Conservation (phyloP, 2,888 invertebrate species). For the Chrysodeixis includens region DNA sequence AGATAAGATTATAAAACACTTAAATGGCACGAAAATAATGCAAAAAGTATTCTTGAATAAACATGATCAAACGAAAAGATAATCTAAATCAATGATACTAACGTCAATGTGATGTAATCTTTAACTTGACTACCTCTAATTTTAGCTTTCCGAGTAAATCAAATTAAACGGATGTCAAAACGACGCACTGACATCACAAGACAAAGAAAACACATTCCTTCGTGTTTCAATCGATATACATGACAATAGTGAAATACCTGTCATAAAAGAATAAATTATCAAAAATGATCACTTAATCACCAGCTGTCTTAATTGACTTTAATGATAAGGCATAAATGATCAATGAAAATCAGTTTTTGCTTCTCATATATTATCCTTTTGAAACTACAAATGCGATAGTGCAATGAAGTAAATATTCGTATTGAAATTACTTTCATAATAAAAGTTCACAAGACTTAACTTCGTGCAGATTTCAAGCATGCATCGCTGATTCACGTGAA, state of each 20-base stretch:
- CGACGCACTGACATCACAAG: conserved; percentile 11
- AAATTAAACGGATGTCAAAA: conserved; percentile 21
- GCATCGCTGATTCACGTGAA: conserved; percentile 11
- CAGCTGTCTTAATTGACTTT: not conserved
- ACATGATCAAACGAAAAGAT: conserved; percentile 3
- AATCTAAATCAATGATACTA: not conserved
- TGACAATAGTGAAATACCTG: not conserved
- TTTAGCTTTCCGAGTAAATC: conserved; percentile 9
- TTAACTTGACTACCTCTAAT: not conserved
- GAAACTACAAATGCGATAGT: not conserved
- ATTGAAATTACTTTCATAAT: not conserved
- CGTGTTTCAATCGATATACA: not conserved
- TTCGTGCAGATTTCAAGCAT: conserved; percentile 4
- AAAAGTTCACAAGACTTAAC: conserved; percentile 1
- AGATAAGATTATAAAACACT: not conserved
- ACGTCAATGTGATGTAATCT: conserved; percentile 1
- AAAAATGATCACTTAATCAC: not conserved
- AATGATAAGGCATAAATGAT: not conserved
- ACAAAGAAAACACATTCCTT: conserved; percentile 14
- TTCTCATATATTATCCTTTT: not conserved
- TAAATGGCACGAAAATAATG: not conserved
- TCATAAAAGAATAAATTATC: not conserved
- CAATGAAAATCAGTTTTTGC: conserved; percentile 4
- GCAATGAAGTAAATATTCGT: not conserved
- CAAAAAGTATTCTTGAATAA: not conserved